These are phyloP conservation scores for Ranitomeya variabilis DNA, from an alignment of 2,113 vertebrate genomes.

Conservation along the genomic window DNA sequence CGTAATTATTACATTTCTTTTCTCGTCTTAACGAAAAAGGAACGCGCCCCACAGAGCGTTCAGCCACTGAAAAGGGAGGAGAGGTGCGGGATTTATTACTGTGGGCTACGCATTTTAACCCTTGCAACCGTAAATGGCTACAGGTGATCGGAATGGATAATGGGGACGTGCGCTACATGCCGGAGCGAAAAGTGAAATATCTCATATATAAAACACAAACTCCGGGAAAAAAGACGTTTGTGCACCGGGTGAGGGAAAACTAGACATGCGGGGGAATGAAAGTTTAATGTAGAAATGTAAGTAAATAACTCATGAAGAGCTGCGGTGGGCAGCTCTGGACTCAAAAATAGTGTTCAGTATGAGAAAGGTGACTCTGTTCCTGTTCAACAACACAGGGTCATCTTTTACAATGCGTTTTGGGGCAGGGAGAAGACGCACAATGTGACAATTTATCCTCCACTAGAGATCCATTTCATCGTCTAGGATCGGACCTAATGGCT, in stretches of 20 bases:
- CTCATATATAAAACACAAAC: not conserved
- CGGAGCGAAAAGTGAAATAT: not conserved
- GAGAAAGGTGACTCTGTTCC: not conserved
- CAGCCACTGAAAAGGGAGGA: not conserved
- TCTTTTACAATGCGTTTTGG: not conserved
- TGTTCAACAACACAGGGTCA: not conserved
- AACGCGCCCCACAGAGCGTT: constrained; percentile 40
- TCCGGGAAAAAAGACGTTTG: not conserved
- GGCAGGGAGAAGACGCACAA: not conserved
- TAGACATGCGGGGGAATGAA: not conserved
- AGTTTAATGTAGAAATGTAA: not conserved
- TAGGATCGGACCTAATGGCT: not conserved
- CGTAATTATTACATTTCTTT: constrained; percentile 56
- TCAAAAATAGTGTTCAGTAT: not conserved
- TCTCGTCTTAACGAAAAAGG: constrained; percentile 52
- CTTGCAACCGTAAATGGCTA: not conserved
- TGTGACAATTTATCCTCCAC: not conserved
- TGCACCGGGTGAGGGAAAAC: not conserved
- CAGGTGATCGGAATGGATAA: not conserved
- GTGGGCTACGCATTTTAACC: constrained; percentile 23
- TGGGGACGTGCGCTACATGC: not conserved
- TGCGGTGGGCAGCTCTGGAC: not conserved
- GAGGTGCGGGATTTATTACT: not conserved
- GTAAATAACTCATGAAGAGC: not conserved
- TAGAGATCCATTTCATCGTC: not conserved